phyloP scores from a whole-genome alignment of 2,888 invertebrate genomes.

The Diarsia rubi region DNA sequence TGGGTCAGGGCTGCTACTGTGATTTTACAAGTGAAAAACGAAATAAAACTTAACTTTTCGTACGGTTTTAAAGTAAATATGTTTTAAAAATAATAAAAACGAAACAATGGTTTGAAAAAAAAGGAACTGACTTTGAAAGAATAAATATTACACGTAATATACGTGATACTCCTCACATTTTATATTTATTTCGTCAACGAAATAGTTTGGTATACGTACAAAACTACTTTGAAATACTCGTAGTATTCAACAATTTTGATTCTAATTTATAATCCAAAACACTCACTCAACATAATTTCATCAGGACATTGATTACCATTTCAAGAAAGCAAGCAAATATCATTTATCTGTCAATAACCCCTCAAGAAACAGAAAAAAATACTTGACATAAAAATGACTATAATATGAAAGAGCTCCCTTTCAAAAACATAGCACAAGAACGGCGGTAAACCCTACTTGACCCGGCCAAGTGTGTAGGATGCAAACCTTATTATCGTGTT shows the following conservation, averaged over 20 bases:
- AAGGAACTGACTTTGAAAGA: not conserved
- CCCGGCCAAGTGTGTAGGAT: constrained; percentile 81
- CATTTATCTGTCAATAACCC: constrained; percentile 5
- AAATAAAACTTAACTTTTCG: too few species aligned
- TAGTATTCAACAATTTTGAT: not conserved
- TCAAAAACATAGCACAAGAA: constrained; percentile 45
- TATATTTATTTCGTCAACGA: not conserved
- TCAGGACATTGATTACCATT: too few species aligned
- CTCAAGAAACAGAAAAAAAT: not conserved
- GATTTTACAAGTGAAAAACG: not conserved
- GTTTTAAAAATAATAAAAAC: not conserved
- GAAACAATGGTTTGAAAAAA: not conserved
- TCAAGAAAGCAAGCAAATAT: not conserved
- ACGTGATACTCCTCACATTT: not conserved
- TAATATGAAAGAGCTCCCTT: constrained; percentile 37
- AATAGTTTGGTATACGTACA: not conserved
- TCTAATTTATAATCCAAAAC: not conserved
- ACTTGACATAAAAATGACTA: constrained; percentile 16
- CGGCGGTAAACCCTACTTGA: constrained; percentile 82
- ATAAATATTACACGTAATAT: not conserved
- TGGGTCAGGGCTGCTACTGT: constrained; percentile 20
- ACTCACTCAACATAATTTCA: not conserved
- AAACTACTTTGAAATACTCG: not conserved
- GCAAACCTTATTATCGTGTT: constrained; percentile 85
- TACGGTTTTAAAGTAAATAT: too few species aligned